Conservation (phyloP, 37 sponge, comb jelly and placozoan species). For the Halisarca cf. caerulea region DNA sequence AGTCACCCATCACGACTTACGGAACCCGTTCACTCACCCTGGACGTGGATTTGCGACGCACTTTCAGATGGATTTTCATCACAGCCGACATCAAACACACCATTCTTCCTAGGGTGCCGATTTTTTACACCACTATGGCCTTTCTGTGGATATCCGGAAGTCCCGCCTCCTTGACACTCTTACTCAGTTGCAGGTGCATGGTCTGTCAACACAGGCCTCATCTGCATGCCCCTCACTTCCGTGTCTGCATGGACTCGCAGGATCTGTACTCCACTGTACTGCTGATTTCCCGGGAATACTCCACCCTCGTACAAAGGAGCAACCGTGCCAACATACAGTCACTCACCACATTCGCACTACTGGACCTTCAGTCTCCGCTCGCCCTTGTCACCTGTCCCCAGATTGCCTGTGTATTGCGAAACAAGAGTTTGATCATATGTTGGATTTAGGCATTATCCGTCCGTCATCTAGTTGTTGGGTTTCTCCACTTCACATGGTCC, state of each 20-base stretch:
- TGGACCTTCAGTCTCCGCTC: no score
- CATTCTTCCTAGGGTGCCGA: constrained; percentile 76
- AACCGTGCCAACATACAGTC: no score
- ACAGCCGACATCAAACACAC: constrained; percentile 66
- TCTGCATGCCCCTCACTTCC: constrained; percentile 40
- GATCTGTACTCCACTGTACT: constrained; percentile 45
- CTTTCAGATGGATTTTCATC: constrained; percentile 70
- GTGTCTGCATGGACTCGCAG: constrained; percentile 35
- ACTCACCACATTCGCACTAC: no score
- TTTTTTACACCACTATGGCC: constrained; percentile 56
- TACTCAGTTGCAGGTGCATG: constrained; percentile 31
- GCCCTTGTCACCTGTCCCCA: no score
- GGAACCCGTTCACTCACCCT: no score
- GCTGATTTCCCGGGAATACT: constrained; percentile 51
- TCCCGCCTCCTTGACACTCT: constrained; percentile 28
- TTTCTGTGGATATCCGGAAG: constrained; percentile 60
- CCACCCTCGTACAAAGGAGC: constrained; percentile 13
- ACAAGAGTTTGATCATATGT: no score
- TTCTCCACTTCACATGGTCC: no score
- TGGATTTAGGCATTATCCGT: no score
- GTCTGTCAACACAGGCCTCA: constrained; percentile 8
- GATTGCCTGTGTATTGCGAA: no score
- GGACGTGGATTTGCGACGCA: constrained; percentile 46
- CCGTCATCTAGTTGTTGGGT: no score
- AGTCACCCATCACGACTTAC: no score